Percentiles rank a stretch among this genome's conserved stretches.
phyloP scores from a whole-genome alignment of 2,113 vertebrate genomes.

The Amblyopsis rosae region DNA sequence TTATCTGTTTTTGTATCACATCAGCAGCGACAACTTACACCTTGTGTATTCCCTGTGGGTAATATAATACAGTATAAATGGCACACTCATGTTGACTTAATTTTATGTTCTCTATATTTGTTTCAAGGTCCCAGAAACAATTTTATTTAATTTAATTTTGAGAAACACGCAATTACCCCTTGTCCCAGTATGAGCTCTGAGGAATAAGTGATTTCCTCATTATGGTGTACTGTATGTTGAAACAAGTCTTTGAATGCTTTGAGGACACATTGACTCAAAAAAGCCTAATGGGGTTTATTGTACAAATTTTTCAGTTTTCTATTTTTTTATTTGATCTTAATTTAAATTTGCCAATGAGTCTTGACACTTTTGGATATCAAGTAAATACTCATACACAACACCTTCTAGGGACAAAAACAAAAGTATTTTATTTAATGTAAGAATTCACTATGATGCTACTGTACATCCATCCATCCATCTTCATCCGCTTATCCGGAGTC shows the following conservation, averaged over 20 bases:
- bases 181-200: slow-evolving; percentile 32
- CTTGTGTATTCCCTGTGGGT: too few species aligned
- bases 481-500: too few species aligned
- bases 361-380: slow-evolving; percentile 35
- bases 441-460: too few species aligned
- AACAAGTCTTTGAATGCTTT: slow-evolving; percentile 48
- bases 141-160: slow-evolving; percentile 44
- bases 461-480: too few species aligned
- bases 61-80: background rate
- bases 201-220: slow-evolving; percentile 50
- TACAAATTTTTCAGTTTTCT: slow-evolving; percentile 14
- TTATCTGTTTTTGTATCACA: too few species aligned
- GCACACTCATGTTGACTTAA: slow-evolving; percentile 29
- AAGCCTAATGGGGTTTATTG: slow-evolving; percentile 18
- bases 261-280: slow-evolving; percentile 51
- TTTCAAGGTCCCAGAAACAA: slow-evolving; percentile 62
- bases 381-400: too few species aligned
- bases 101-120: slow-evolving; percentile 16
- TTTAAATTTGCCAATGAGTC: slow-evolving; percentile 23
- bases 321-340: slow-evolving; percentile 9
- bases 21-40: too few species aligned
- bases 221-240: slow-evolving; percentile 49
- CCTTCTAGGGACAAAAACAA: too few species aligned
- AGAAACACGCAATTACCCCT: slow-evolving; percentile 38
- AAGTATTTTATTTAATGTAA: too few species aligned